Conservation (phyloP, 2,113 vertebrate genomes). For the Sinosuthora webbiana region DNA sequence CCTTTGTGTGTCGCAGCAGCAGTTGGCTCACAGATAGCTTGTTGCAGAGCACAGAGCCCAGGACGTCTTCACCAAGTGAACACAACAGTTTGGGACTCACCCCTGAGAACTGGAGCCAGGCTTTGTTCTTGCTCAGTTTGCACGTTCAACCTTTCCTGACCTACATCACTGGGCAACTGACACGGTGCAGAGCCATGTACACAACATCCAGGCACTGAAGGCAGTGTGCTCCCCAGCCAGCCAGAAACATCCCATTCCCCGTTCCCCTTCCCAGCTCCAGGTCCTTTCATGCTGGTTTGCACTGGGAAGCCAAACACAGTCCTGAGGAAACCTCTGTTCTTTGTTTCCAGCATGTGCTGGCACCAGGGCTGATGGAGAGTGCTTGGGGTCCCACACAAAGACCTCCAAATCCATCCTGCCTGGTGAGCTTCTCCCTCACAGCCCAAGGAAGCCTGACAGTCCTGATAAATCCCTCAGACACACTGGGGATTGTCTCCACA, state of each 20-base stretch:
- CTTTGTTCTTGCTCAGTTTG: background rate
- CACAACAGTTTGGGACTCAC: background rate
- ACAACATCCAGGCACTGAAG: background rate
- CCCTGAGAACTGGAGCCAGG: background rate
- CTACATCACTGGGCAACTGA: background rate
- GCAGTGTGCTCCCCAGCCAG: background rate
- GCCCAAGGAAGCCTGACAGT: background rate
- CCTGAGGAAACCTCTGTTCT: background rate
- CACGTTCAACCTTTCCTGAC: background rate
- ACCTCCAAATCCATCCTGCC: background rate
- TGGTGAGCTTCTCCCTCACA: background rate
- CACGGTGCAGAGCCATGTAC: fast-evolving
- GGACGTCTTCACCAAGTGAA: background rate
- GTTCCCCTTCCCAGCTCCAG: background rate
- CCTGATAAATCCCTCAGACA: background rate
- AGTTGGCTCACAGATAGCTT: background rate
- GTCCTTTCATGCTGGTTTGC: background rate
- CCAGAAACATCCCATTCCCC: background rate
- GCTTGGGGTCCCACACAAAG: background rate
- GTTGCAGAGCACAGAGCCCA: background rate
- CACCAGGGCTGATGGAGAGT: background rate
- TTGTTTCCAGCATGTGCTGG: background rate
- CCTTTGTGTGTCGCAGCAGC: background rate
- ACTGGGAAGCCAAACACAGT: background rate
- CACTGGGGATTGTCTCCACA: background rate